Percentiles rank a stretch among this genome's conserved stretches.
Conservation (phyloP, 2,888 invertebrate species). For the Apotomis betuletana region DNA sequence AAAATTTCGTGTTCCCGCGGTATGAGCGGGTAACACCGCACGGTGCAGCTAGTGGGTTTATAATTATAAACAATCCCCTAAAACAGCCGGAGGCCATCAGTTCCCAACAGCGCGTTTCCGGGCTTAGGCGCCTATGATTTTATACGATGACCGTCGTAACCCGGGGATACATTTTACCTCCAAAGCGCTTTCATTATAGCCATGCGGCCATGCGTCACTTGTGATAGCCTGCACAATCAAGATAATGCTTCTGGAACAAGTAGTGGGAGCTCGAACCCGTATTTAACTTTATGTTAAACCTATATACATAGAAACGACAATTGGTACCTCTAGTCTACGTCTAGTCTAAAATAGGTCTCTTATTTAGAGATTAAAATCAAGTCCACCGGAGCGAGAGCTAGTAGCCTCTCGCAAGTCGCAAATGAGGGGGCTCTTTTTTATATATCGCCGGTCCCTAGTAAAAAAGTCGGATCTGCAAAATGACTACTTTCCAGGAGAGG, state of each 20-base stretch:
- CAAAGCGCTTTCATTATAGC: slow-evolving; percentile 45
- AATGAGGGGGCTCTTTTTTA: too few species aligned
- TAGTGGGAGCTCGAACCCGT: neutral
- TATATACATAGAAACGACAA: neutral
- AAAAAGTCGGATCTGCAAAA: too few species aligned
- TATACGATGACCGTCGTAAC: slow-evolving; percentile 47
- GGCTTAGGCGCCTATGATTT: slow-evolving; percentile 39
- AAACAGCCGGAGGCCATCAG: slow-evolving; percentile 34
- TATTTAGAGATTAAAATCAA: too few species aligned
- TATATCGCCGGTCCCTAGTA: too few species aligned
- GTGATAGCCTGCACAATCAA: slow-evolving; percentile 43
- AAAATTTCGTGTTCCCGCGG: too few species aligned
- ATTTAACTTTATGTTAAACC: neutral
- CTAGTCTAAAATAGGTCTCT: too few species aligned
- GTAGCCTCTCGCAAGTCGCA: too few species aligned
- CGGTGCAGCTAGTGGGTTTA: neutral
- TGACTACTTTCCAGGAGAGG: too few species aligned
- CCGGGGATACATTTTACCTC: slow-evolving; percentile 50
- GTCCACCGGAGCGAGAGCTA: too few species aligned
- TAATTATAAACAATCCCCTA: slow-evolving; percentile 37
- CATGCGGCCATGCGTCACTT: slow-evolving; percentile 49
- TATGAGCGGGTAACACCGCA: too few species aligned
- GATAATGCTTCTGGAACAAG: slow-evolving; percentile 35
- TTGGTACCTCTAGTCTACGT: too few species aligned
- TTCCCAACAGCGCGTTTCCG: slow-evolving; percentile 27